Evolutionary conservation across 2,888 invertebrate genomes (phyloP), one percentile per base, ranked within the genome.

Genomic region (Drosophila pegasa): DNA sequence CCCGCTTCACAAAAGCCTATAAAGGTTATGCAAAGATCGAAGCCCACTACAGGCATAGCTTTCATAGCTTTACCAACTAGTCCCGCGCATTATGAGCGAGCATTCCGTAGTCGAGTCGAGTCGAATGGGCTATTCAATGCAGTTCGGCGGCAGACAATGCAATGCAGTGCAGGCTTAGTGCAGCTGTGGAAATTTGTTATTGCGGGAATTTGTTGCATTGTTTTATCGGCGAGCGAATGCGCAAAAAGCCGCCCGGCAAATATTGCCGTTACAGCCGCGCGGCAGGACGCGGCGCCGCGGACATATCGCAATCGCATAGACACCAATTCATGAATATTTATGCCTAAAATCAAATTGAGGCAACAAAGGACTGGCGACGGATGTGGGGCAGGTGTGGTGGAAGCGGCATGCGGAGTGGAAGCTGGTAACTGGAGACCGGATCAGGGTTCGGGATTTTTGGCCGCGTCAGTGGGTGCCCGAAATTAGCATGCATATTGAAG

Each of bases 401-500:
- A 14, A 27, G 35, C 5, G 35, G n/a, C 3, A 18, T 10, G 6
- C 33, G 16, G 8, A 40, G 16, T 9, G 38, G 12, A 12, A 12
- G 20, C 12, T n/a, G 20, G 50, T 20, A n/a, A 8, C 18, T n/a
- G 52, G 38, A 20, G 9, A 20, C 16, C 14, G 40, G 60, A 18
- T 50, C 33, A 20, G 45, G 45, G 35, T 41, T 31, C 37, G 22
- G 33, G 33, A 31, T 18, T 56, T 56, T n/a, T 33, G 25, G 27
- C 14, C 31, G 37, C n/a, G 43, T 18, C 31, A 33, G 54, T 59
- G 54, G 60, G 41, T 43, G 72, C 37, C 29, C 38, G 48, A 74
- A 74, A 78, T 76, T 76, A 76, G 76, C 76, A 76, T 76, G 76
- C 75, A 76, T 76, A 76, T 78, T 76, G 78, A 76, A 63, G 70